These are phyloP conservation scores for Geopemphigus sp. DNA, from an alignment of 1,140 invertebrate genomes.

Conservation along the genomic window DNA sequence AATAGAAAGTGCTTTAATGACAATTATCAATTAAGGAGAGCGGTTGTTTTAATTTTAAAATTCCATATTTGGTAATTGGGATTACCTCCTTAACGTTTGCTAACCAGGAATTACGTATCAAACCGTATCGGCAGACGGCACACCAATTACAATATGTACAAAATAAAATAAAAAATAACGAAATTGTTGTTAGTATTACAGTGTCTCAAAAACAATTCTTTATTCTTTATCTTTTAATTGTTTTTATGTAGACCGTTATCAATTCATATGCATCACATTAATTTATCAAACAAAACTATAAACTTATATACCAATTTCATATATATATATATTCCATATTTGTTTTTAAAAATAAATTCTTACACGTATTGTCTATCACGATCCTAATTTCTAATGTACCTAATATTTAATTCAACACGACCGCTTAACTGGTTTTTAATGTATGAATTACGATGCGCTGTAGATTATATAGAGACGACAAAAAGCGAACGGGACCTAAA, in stretches of 20 bases:
- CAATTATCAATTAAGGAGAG: not conserved
- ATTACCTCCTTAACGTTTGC: not conserved
- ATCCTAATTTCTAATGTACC: not conserved
- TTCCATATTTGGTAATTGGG: constrained; percentile 14
- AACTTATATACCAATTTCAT: not conserved
- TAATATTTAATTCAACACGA: constrained; percentile 18
- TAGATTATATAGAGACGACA: not conserved
- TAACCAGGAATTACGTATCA: constrained; percentile 42
- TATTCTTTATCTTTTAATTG: not conserved
- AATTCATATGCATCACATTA: not conserved
- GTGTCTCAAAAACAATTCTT: not conserved
- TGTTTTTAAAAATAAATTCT: constrained; percentile 18
- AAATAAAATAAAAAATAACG: not conserved
- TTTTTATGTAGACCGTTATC: constrained; percentile 5
- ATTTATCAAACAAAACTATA: not conserved
- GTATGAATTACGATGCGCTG: not conserved
- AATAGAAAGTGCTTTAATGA: constrained; percentile 16
- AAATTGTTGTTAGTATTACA: not conserved
- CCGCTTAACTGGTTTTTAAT: constrained; percentile 34
- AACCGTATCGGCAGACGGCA: constrained; percentile 6
- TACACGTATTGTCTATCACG: constrained; percentile 22
- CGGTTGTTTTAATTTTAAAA: constrained; percentile 27
- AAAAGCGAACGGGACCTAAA: constrained; percentile 19
- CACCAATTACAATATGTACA: not conserved
- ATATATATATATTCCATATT: not conserved